Percentiles rank a stretch among this genome's conserved stretches.
Evolutionary conservation across 2,113 vertebrate genomes (phyloP).

Genomic region (Gallinago media): DNA sequence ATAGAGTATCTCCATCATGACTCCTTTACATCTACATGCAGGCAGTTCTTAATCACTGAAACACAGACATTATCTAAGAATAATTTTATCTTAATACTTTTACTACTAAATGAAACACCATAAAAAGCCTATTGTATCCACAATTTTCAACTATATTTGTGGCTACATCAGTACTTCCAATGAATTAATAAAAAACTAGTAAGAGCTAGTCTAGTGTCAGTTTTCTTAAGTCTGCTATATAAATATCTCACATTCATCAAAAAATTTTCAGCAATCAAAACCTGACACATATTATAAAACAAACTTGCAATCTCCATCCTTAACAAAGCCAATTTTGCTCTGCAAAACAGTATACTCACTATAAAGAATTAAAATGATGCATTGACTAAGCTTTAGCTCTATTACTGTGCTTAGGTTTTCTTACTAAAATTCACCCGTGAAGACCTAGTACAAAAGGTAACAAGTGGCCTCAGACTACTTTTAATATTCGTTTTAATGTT

Average conservation of each 20-base stretch:
- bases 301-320: not conserved
- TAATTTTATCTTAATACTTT: not conserved
- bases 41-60: not conserved
- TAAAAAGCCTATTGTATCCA: not conserved
- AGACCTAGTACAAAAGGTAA: not conserved
- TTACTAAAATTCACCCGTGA: not conserved
- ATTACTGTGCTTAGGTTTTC: not conserved
- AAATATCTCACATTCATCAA: not conserved
- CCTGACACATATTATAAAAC: not conserved
- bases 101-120: not conserved
- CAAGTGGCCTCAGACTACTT: not conserved
- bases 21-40: not conserved
- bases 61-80: not conserved
- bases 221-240: not conserved
- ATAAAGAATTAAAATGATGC: not conserved
- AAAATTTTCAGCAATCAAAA: not conserved
- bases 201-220: not conserved
- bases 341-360: not conserved
- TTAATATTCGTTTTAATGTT: not conserved
- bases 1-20: not conserved
- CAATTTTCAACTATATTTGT: not conserved
- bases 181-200: accelerated
- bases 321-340: not conserved
- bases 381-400: not conserved
- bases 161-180: not conserved